Evolutionary conservation across 2,113 vertebrate species (phyloP).

Genomic region (Holacanthus passer): DNA sequence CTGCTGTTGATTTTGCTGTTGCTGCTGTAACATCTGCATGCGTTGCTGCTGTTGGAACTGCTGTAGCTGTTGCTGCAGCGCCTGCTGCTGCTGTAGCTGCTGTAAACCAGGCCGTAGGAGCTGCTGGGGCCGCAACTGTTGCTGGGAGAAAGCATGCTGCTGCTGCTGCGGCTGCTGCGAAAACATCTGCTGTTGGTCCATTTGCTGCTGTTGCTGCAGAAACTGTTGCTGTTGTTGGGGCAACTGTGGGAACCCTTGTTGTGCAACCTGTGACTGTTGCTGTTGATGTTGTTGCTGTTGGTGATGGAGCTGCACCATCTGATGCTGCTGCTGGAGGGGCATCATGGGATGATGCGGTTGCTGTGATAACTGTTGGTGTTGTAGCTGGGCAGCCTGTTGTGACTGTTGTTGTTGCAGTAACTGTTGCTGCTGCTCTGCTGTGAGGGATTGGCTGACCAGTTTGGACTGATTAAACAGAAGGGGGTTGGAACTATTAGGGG

Average conservation of each 20-base stretch:
- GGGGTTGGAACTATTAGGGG: conserved; percentile 77
- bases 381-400: conserved; percentile 84
- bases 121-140: conserved; percentile 81
- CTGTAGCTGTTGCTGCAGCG: conserved; percentile 84
- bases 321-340: conserved; percentile 84
- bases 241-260: conserved; percentile 77
- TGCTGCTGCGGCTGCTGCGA: conserved; percentile 82
- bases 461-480: conserved; percentile 84
- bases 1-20: conserved; percentile 83
- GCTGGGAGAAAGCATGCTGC: conserved; percentile 79
- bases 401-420: conserved; percentile 86
- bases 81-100: conserved; percentile 87
- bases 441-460: conserved; percentile 59
- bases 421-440: conserved; percentile 89
- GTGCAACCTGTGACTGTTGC: conserved; percentile 58
- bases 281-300: conserved; percentile 58
- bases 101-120: conserved; percentile 82
- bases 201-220: conserved; percentile 82
- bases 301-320: conserved; percentile 62
- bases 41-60: conserved; percentile 82
- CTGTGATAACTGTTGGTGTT: conserved; percentile 84
- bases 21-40: conserved; percentile 82
- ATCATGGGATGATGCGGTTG: conserved; percentile 86
- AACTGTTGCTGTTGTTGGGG: conserved; percentile 83
- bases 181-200: conserved; percentile 84